Evolutionary conservation across 2,797 vertebrate species (phyloP), one percentile per base, ranked within the genome.

Genomic region (Xerus rutilus): DNA sequence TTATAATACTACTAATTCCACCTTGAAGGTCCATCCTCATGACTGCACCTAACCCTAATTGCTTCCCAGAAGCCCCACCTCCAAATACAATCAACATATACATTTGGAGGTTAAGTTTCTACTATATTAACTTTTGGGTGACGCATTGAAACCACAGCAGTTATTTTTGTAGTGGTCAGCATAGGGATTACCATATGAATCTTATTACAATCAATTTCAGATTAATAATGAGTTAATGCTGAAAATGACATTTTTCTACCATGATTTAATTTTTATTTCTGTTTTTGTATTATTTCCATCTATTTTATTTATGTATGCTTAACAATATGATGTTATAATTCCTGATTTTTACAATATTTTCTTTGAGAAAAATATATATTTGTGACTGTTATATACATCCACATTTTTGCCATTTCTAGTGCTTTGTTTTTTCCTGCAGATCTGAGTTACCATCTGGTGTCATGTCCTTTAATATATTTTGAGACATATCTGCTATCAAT

Each of bases 401-500:
- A 82, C 77, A 14, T 45, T 69, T 65, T 94, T 81, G 6, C 17
- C 39, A 81, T 65, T 78, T 89, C 5, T 32, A 30, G 1, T 43
- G 20, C 11, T 74, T 74, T 81, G 49, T 47, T 70, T 93, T 95
- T 91, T 86, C 8, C 59, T 86, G 0, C 47, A 64, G 28, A 54
- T 76, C 67, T 86, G 35, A 82, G 9, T 70, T 86, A 79, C 3
- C 32, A 43, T 54, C 13, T 32, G 10, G 39, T 76, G 28, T 39
- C 18, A 45, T 83, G 20, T 43, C 45, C 49, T 76, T 89, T 95
- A 96, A 87, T 93, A 39, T 77, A 84, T 91, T 89, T 93, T 94
- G 91, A 86, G 52, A 20, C 18, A 39, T 73, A 81, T 76, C 43
- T 84, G 2, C 6, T 49, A 64, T 69, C 15, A 78, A 69, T 85